A percentile compares a stretch with the other conserved stretches of the same genome.
These are phyloP conservation scores for Melanostigma gelatinosum DNA, from an alignment of 2,113 vertebrate genomes.

Conservation along the genomic window DNA sequence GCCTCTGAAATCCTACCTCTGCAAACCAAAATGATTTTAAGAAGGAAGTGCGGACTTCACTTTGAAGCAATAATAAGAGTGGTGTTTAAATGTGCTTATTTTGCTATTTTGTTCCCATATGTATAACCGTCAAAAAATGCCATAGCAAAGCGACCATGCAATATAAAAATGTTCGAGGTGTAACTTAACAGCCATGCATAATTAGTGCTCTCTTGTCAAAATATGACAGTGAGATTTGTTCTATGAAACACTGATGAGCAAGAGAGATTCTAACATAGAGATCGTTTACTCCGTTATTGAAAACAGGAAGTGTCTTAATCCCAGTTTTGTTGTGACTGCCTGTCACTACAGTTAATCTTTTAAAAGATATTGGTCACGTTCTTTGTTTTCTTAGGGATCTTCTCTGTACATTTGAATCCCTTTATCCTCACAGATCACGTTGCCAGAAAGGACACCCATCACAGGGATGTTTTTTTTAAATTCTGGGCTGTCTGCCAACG, in stretches of 20 bases:
- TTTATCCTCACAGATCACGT: conserved; percentile 29
- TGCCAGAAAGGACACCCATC: conserved; percentile 16
- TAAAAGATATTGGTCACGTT: conserved; percentile 9
- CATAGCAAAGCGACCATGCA: too few species aligned
- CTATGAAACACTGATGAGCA: conserved; percentile 10
- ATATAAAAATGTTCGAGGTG: too few species aligned
- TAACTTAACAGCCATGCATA: neutral
- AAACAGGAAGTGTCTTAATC: neutral
- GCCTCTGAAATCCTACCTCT: neutral
- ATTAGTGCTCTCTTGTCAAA: conserved; percentile 7
- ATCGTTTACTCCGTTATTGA: neutral
- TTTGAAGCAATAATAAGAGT: neutral
- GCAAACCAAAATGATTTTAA: neutral
- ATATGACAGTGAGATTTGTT: too few species aligned
- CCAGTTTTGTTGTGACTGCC: neutral
- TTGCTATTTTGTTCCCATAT: neutral
- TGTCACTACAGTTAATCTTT: conserved; percentile 4
- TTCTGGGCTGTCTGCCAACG: conserved; percentile 40
- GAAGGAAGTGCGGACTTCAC: neutral
- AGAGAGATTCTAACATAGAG: neutral
- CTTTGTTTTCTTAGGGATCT: conserved; percentile 25
- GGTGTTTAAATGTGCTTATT: neutral
- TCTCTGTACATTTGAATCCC: conserved; percentile 18
- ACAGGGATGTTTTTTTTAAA: conserved; percentile 32
- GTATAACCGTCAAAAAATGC: neutral